Conservation (phyloP, 2,113 vertebrate species). For the Sphyrna mokarran region DNA sequence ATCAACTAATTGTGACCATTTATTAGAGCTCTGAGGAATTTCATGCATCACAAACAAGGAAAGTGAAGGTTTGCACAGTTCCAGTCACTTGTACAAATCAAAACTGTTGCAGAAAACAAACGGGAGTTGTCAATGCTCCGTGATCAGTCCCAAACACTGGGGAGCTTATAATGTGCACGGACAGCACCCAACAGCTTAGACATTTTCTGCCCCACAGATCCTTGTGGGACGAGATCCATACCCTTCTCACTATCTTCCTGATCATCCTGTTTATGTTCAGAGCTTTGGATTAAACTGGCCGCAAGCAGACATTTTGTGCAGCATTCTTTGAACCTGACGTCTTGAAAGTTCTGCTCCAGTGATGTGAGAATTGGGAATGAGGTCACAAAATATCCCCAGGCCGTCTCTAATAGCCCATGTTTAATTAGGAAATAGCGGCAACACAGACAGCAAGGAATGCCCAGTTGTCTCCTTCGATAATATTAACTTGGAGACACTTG, state of each 20-base stretch:
- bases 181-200: background rate
- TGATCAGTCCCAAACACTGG: background rate
- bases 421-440: background rate
- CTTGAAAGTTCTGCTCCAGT: background rate
- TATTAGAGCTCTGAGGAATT: conserved; percentile 9
- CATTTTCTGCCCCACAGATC: background rate
- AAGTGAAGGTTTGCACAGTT: background rate
- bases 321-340: background rate
- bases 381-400: background rate
- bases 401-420: background rate
- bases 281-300: background rate
- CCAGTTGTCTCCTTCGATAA: background rate
- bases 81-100: background rate
- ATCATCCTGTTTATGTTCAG: background rate
- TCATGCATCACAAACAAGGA: conserved; percentile 28
- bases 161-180: background rate
- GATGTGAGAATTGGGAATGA: background rate
- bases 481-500: background rate
- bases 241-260: background rate
- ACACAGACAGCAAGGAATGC: background rate
- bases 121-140: background rate
- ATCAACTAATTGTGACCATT: conserved; percentile 24
- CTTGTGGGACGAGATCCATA: no score
- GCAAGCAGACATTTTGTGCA: background rate
- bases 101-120: background rate